Base-by-base conservation (phyloP, 2,113 vertebrate genomes). In the Xyrauchen texanus region DNA sequence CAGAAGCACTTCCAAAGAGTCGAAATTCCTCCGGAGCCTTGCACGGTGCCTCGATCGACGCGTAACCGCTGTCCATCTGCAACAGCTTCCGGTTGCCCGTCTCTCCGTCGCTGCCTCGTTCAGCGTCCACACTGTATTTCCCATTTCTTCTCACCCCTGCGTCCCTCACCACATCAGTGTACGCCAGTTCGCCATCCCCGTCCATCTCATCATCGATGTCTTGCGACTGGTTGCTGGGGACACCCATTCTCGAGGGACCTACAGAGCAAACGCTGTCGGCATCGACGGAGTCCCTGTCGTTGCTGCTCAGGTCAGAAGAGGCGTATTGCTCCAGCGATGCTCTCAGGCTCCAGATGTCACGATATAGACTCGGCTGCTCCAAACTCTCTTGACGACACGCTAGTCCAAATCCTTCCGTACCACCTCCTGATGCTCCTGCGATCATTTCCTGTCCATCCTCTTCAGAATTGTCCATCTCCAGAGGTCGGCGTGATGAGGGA, bases 11-110 rank as follows among this genome's bases (percentile, higher is more conserved):
- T 76, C 91, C 90, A 6, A 93, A 93, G n/a, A 92, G 82, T 2
- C 92, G 78, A 42, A 93, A 89, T 11, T 98, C 96, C 57, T 96
- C 95, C 0, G 94, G 93, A 0, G 90, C 91, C 0, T 90, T 93
- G 42, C 92, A 90, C 2, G 96, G 97, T 0, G 95, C 97, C 87
- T 99, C 98, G 4, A 99, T 99, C 61, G 97, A 99, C 63, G 96
- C 94, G 0, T 99, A 98, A 71, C 97, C 98, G 0, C 98, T 99
- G 93, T 99, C 98, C 98, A 98, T 99, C 90, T 99, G 98, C 78
- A 98, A 92, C 70, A 99, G 93, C 81, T 97, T 96, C 3, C 97
- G 93, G 0, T 93, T 93, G 53, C 93, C 93, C 0, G 91, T 81
- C 52, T 98, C 97, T 0, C 87, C 81, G 5, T 94, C 93, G 47